Base-by-base conservation (phyloP, 1,140 invertebrate genomes). In the Plutomurus gul region DNA sequence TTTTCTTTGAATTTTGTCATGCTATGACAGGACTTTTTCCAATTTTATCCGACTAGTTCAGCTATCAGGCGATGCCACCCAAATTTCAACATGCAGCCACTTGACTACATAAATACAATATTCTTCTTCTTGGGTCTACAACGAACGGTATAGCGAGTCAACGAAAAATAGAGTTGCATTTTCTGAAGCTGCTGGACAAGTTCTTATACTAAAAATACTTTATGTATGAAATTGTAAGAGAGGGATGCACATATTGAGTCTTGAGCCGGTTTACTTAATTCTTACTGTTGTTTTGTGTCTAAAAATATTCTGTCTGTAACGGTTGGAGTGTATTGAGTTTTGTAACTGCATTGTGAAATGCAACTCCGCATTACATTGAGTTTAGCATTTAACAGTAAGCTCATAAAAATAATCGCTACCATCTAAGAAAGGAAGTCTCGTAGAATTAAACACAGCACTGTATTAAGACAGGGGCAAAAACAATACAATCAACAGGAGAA, bases 61-160 rank as follows among this genome's bases (percentile, higher is more conserved):
- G 11, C 27, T 36, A 65, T 65, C 56, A 65, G 56, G 56, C 56
- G 27, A 65, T 65, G 56, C 56, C 56, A 65, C 56, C 56, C 56
- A 65, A 65, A 65, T 65, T 65, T 65, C 56, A 65, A 65, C 30
- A 65, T 65, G 27, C 30, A 33, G 27, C 51, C 6, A 30, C 22
- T 60, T 60, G 8, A n/a, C n/a, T n/a, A 33, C 51, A n/a, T 27
- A 27, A 25, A 20, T 47, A 47, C 11, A 47, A 47, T 39, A 39
- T 39, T 13, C 10, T 20, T 47, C 10, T 47, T 5, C 46, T 18
- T 8, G 20, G 25, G 25, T 51, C 7, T 51, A 39, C n/a, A n/a
- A n/a, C n/a, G n/a, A n/a, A n/a, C n/a, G n/a, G n/a, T n/a, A n/a
- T n/a, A n/a, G n/a, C n/a, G n/a, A n/a, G n/a, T n/a, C n/a, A n/a